phyloP scores from a whole-genome alignment of 23 tunicate species.

The Diplosoma virens region DNA sequence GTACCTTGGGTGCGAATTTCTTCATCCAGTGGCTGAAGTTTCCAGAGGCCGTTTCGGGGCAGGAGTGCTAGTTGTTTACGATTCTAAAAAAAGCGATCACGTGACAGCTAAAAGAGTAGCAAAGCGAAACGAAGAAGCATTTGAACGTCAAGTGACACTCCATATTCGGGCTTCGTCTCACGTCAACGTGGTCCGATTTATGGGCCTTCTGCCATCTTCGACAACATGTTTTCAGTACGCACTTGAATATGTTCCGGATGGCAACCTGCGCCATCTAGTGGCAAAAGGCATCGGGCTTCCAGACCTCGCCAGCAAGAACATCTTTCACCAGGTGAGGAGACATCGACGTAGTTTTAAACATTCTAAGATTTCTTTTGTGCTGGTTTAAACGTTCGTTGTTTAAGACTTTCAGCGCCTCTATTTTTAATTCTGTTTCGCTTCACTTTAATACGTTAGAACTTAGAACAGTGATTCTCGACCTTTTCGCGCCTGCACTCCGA shows the following conservation, averaged over 20 bases:
- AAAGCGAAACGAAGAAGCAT: conserved; percentile 16
- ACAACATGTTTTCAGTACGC: conserved; percentile 53
- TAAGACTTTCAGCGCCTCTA: too few species aligned
- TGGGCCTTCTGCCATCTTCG: conserved; percentile 60
- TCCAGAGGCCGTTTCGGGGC: conserved; percentile 53
- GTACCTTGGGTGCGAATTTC: conserved; percentile 6
- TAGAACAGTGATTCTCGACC: too few species aligned
- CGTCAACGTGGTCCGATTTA: conserved; percentile 14
- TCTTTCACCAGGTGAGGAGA: conserved; percentile 44
- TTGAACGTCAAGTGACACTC: conserved; percentile 22
- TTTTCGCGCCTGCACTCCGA: too few species aligned
- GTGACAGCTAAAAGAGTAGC: conserved; percentile 45
- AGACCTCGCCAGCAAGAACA: conserved; percentile 36
- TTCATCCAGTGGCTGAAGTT: conserved; percentile 42
- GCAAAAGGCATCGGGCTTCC: conserved; percentile 51
- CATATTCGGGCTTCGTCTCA: conserved; percentile 36
- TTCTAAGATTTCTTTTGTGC: too few species aligned
- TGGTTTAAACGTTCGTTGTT: too few species aligned
- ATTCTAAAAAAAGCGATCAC: conserved; percentile 5
- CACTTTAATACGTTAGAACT: too few species aligned
- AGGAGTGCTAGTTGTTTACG: conserved; percentile 43
- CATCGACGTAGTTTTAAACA: too few species aligned
- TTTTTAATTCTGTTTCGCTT: too few species aligned
- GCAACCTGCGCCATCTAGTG: conserved; percentile 41
- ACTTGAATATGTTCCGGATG: conserved; percentile 42